Base-by-base conservation (phyloP, 2,888 invertebrate genomes). In the Cheilosia scutellata region DNA sequence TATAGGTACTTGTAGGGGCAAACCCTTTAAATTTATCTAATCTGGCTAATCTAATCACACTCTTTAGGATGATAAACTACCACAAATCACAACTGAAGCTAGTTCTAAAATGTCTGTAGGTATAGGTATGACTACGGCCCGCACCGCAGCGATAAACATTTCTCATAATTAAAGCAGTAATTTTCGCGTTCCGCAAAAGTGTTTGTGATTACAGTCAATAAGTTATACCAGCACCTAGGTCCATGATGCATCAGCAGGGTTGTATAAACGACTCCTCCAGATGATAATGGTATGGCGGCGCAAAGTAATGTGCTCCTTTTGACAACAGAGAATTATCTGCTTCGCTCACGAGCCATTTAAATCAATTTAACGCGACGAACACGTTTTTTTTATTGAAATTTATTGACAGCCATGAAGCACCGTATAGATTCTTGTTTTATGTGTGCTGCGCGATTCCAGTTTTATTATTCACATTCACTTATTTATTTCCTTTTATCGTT, bases 321-420 rank as follows among this genome's bases (percentile, higher is more conserved):
- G 92, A 92, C 92, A 92, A 90, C 91, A 91, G 90, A 89, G 91
- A 92, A 91, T 91, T 92, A 91, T 92, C 91, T 90, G 89, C 92
- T 92, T 91, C 92, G 91, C 91, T 91, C 91, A 91, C 91, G 92
- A 92, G 91, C 91, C 92, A 92, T 91, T 91, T 91, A 91, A 91
- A 91, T 91, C 91, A 91, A 91, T 91, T 91, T 91, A 92, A 91
- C 91, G 92, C 92, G 92, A 92, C 90, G 90, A 89, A 90, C 82
- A 83, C 78, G 87, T 87, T 86, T 86, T 37, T 37, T 86, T 82
- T 86, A 86, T 86, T 76, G 76, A 86, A 86, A 86, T 82, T 82
- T 86, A 87, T 87, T 79, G 83, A 78, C 83, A 87, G 44, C 75
- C 66, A 79, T 79, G 82, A 75, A 82, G 74, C 55, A 82, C 65